A percentile compares a stretch with the other conserved stretches of the same genome.
Evolutionary conservation across 2,113 vertebrate species (phyloP).

Genomic region (Chaenogobius annularis): DNA sequence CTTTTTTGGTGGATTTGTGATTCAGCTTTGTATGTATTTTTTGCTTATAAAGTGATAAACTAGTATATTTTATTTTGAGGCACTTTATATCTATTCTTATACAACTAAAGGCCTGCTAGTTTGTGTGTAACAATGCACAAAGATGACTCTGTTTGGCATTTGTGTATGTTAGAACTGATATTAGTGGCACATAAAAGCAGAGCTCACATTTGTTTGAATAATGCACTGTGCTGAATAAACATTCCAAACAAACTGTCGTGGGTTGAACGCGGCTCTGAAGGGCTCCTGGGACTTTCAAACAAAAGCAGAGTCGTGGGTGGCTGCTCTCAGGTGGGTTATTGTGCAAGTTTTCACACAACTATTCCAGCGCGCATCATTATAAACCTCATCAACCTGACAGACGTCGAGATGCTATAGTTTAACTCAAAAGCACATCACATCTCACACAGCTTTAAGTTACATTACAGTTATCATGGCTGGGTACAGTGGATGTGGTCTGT

Average conservation of each 20-base stretch:
- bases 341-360: constrained; percentile 42
- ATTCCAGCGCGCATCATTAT: constrained; percentile 12
- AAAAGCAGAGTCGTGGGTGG: constrained; percentile 32
- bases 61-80: background rate
- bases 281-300: constrained; percentile 43
- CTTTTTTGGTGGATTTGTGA: background rate
- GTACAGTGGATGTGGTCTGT: background rate
- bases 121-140: background rate
- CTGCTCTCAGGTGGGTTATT: constrained; percentile 47
- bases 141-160: background rate
- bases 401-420: constrained; percentile 13
- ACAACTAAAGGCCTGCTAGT: background rate
- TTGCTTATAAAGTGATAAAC: background rate
- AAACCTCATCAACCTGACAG: background rate
- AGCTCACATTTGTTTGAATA: constrained; percentile 21
- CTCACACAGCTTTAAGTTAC: constrained; percentile 1
- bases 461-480: background rate
- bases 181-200: constrained; percentile 2
- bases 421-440: background rate
- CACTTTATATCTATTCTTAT: background rate
- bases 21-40: background rate
- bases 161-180: constrained; percentile 1
- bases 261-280: constrained; percentile 29
- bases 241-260: constrained; percentile 20
- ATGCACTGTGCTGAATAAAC: constrained; percentile 20